Percentiles rank a stretch among this genome's conserved stretches.
phyloP scores from a whole-genome alignment of 2,797 vertebrate species.

The Hyperoplus immaculatus region DNA sequence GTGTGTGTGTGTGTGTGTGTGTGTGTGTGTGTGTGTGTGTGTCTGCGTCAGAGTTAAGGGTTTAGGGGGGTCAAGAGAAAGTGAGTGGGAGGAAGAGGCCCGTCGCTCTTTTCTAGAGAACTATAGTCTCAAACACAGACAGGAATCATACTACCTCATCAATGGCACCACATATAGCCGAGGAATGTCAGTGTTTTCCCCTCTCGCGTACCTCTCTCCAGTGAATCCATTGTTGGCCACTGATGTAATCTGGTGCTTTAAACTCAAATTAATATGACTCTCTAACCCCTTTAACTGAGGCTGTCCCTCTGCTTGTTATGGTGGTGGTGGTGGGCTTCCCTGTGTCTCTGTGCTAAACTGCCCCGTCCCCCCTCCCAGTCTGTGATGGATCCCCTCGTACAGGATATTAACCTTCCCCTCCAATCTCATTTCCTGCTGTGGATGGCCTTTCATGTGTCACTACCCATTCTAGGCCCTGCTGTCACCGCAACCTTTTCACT shows the following conservation, averaged over 20 bases:
- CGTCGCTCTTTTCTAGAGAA: constrained; percentile 62
- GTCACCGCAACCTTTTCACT: constrained; percentile 77
- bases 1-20: constrained; percentile 30
- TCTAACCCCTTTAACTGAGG: constrained; percentile 63
- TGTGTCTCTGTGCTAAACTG: constrained; percentile 45
- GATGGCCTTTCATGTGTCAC: constrained; percentile 81
- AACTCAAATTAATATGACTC: constrained; percentile 75
- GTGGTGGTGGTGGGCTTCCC: constrained; percentile 55
- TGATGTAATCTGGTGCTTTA: constrained; percentile 82
- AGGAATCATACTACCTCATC: constrained; percentile 70
- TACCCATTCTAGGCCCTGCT: constrained; percentile 66
- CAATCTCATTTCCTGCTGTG: constrained; percentile 82
- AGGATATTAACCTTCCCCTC: constrained; percentile 83
- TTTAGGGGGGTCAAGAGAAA: constrained; percentile 4
- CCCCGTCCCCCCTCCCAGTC: constrained; percentile 26
- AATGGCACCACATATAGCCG: constrained; percentile 65
- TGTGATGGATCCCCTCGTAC: constrained; percentile 53
- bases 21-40: constrained; percentile 41
- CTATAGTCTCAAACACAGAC: constrained; percentile 63
- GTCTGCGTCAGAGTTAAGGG: constrained; percentile 37
- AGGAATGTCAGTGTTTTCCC: constrained; percentile 72
- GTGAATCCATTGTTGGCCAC: constrained; percentile 76
- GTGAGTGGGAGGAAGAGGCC: constrained; percentile 45
- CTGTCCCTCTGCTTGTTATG: constrained; percentile 63
- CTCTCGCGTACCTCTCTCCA: constrained; percentile 69